Base-by-base conservation (phyloP, 2,113 vertebrate genomes). In the Tursiops truncatus region DNA sequence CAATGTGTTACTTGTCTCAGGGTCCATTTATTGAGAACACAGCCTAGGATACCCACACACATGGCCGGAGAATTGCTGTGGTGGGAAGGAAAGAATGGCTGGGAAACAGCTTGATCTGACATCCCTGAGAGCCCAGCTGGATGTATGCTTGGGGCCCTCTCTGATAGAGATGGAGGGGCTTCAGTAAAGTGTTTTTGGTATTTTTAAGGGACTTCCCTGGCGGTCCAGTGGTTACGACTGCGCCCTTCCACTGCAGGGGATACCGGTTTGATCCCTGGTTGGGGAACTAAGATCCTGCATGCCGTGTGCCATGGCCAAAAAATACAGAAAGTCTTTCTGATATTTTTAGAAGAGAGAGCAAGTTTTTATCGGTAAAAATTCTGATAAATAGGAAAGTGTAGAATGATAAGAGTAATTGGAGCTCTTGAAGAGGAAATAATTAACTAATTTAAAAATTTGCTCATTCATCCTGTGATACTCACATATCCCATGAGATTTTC, bases 371-470 rank as follows among this genome's bases (percentile, higher is more conserved):
- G 41, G 8, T 74, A 68, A 86, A 96, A 71, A 14, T 73, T 89
- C 8, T 68, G 21, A 87, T 88, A 91, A 89, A 63, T 74, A 93
- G 20, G 77, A 85, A 89, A 36, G 62, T 73, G 3, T 85, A 58
- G 47, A 85, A 86, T 77, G 71, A 67, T 65, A 90, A 67, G 56
- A 92, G 91, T 96, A 91, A 91, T 47, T 25, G 28, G 41, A 68
- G 25, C 47, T 82, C 85, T 92, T 79, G 87, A 86, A 93, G 89
- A 94, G 70, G 77, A 96, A 91, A 95, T 89, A 95, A 91, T 93
- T 88, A 95, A 92, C 58, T 82, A 73, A 92, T 47, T 76, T 81
- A 56, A 96, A 94, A 74, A 92, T 44, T 44, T 86, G 4, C 65
- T 96, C 67, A 80, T 96, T 86, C 76, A 96, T 96, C 44, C 94